phyloP scores from a whole-genome alignment of 1,140 invertebrate species.

The Paraescarpia echinospica region DNA sequence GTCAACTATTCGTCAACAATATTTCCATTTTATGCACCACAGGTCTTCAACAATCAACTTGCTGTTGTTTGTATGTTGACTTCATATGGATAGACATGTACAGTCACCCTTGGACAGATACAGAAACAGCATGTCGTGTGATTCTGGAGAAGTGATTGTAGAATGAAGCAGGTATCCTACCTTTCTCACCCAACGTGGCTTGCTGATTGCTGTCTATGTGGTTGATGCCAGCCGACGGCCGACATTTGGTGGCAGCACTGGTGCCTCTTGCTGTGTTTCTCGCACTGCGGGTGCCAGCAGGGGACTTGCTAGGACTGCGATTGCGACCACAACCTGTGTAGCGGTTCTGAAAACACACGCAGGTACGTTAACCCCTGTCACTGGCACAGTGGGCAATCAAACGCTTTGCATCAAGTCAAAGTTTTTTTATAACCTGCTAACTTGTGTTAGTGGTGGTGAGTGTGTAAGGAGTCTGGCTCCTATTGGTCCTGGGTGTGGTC shows the following conservation, averaged over 20 bases:
- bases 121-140: not conserved
- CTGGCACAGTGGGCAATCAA: not conserved
- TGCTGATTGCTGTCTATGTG: not conserved
- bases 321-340: not conserved
- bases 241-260: slow-evolving; percentile 3
- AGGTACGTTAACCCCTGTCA: not conserved
- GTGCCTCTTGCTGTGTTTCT: not conserved
- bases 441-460: not conserved
- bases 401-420: not conserved
- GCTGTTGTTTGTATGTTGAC: not conserved
- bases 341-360: not conserved
- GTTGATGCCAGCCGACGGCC: not conserved
- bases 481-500: not conserved
- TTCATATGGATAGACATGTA: not conserved
- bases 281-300: not conserved
- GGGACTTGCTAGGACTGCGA: not conserved
- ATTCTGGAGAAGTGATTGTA: not conserved
- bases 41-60: not conserved
- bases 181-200: not conserved
- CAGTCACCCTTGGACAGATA: not conserved
- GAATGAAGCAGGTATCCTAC: not conserved
- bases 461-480: not conserved
- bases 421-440: not conserved
- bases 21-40: not conserved
- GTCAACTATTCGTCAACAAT: not conserved